These are phyloP conservation scores for Clitarchus hookeri DNA, from an alignment of 2,888 invertebrate species.

Conservation along the genomic window DNA sequence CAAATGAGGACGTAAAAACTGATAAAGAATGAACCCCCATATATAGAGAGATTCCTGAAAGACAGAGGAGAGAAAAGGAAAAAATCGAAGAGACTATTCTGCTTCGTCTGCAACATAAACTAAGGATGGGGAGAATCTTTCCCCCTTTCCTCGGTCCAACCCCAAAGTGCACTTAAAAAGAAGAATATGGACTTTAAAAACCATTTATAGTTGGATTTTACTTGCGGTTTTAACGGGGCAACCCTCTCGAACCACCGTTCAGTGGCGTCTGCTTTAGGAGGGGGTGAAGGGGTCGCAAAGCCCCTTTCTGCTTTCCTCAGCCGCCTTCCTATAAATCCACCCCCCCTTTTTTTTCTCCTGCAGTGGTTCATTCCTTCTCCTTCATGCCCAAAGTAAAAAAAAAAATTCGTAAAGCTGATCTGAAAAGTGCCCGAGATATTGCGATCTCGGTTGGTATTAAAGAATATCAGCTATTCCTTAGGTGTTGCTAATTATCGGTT, in stretches of 20 bases:
- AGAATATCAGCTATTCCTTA: too few species aligned
- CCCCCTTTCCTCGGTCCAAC: neutral
- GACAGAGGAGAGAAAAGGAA: neutral
- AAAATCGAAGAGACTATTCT: constrained; percentile 15
- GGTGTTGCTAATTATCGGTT: too few species aligned
- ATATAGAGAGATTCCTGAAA: neutral
- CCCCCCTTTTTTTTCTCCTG: too few species aligned
- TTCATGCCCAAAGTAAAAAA: too few species aligned
- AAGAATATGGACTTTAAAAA: constrained; percentile 28
- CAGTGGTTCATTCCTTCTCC: too few species aligned
- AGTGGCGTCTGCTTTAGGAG: neutral
- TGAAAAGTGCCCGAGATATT: too few species aligned
- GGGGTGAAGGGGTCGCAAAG: neutral
- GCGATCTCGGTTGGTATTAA: too few species aligned
- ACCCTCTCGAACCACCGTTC: neutral
- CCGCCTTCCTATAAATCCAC: too few species aligned
- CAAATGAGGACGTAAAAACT: constrained; percentile 22
- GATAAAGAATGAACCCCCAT: neutral
- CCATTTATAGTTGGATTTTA: constrained; percentile 25
- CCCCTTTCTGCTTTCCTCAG: neutral
- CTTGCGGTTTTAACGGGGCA: constrained; percentile 18
- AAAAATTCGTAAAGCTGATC: too few species aligned
- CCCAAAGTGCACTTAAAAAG: constrained; percentile 18
- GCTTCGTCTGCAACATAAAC: constrained; percentile 25
- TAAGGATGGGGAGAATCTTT: neutral